Evolutionary conservation across 2,888 invertebrate species (phyloP).

Genomic region (Tetragnatha montana): DNA sequence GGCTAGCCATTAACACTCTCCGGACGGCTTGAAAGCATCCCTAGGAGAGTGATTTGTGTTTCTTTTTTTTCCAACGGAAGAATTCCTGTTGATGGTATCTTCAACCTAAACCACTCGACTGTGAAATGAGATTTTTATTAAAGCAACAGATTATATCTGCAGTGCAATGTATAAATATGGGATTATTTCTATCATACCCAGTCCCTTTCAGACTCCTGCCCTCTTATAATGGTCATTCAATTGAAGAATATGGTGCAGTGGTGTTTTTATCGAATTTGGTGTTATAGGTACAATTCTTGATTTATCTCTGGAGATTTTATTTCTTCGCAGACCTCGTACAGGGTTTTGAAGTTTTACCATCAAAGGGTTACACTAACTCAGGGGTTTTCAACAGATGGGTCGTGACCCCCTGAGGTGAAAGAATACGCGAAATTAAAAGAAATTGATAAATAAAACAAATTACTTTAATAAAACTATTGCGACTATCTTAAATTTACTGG

Average conservation of each 20-base stretch:
- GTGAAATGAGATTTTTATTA: constrained; percentile 31
- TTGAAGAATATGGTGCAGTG: neutral
- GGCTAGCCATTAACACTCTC: neutral
- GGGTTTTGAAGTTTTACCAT: too few species aligned
- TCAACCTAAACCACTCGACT: neutral
- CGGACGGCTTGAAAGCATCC: neutral
- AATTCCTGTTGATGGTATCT: constrained; percentile 20
- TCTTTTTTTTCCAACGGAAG: neutral
- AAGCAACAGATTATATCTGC: constrained; percentile 18
- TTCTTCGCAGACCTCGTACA: too few species aligned
- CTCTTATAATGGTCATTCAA: neutral
- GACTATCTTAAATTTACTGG: too few species aligned
- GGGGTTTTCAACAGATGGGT: too few species aligned
- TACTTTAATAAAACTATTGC: too few species aligned
- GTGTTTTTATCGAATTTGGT: neutral
- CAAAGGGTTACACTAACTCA: too few species aligned
- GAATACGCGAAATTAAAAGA: too few species aligned
- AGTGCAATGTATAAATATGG: neutral
- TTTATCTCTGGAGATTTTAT: too few species aligned
- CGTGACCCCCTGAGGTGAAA: too few species aligned
- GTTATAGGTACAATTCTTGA: too few species aligned
- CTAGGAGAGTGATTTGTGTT: neutral
- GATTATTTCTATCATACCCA: constrained; percentile 20
- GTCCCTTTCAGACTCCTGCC: neutral
- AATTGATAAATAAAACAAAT: too few species aligned